Conservation (phyloP, 2,113 vertebrate genomes). For the Gopherus evgoodei region DNA sequence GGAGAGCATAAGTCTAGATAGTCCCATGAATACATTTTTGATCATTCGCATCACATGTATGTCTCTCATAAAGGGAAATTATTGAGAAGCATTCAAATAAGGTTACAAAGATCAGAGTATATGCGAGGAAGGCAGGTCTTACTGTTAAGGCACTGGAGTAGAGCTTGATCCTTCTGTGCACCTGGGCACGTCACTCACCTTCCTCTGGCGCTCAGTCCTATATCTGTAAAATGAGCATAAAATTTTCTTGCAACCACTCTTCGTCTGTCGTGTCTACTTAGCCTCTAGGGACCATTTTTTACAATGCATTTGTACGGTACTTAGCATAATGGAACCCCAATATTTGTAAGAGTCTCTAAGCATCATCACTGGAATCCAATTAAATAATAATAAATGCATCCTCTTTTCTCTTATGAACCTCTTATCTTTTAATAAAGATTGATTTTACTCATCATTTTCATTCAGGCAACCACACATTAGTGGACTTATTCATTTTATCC, state of each 20-base stretch:
- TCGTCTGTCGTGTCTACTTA: not conserved
- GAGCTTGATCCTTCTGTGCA: not conserved
- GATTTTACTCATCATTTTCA: not conserved
- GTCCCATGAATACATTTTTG: not conserved
- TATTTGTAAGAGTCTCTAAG: not conserved
- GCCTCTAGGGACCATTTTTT: not conserved
- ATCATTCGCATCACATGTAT: not conserved
- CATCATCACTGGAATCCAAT: not conserved
- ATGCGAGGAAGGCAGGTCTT: not conserved
- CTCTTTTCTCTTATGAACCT: fast-evolving
- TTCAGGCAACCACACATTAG: not conserved
- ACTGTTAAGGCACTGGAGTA: not conserved
- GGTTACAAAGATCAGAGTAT: not conserved
- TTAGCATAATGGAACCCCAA: not conserved
- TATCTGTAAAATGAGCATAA: not conserved
- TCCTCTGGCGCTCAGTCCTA: not conserved
- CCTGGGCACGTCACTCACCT: not conserved
- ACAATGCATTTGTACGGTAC: not conserved
- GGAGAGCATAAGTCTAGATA: not conserved
- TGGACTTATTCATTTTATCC: not conserved
- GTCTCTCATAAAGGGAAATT: not conserved
- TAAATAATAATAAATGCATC: not conserved
- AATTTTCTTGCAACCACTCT: not conserved
- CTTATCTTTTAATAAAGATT: not conserved
- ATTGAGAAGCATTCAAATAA: not conserved